These are phyloP conservation scores for Biston betularia DNA, from an alignment of 2,888 invertebrate species.

Conservation along the genomic window DNA sequence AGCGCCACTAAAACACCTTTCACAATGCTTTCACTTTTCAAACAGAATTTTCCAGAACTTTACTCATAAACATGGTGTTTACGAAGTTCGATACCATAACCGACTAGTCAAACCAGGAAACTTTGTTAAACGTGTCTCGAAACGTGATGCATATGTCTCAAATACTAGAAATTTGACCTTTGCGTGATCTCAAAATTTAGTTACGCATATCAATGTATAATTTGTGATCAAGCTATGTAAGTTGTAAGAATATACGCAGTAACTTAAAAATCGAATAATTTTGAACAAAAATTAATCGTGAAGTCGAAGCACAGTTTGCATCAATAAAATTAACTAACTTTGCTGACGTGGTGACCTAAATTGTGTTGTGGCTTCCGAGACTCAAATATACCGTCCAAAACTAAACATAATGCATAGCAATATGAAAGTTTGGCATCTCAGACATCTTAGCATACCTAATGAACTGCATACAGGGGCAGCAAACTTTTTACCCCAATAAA, in stretches of 20 bases:
- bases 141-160: slow-evolving; percentile 13
- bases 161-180: slow-evolving; percentile 12
- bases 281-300: too few relatives aligned
- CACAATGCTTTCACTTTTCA: slow-evolving; percentile 43
- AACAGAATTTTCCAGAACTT: slow-evolving; percentile 43
- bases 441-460: too few relatives aligned
- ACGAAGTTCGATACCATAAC: neutral
- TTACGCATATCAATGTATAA: slow-evolving; percentile 1
- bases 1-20: slow-evolving; percentile 28
- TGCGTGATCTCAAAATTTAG: neutral
- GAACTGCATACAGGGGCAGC: too few relatives aligned
- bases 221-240: neutral
- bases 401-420: too few relatives aligned
- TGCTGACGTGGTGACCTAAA: too few relatives aligned
- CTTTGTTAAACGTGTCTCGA: slow-evolving; percentile 5
- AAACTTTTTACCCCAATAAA: neutral
- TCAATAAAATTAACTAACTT: too few relatives aligned
- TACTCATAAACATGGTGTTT: slow-evolving; percentile 24
- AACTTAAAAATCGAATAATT: too few relatives aligned
- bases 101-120: slow-evolving; percentile 38
- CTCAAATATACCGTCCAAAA: too few relatives aligned
- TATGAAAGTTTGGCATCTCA: too few relatives aligned
- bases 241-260: neutral
- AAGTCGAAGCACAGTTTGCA: too few relatives aligned
- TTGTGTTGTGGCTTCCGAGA: too few relatives aligned